Conservation (phyloP, 2,797 vertebrate genomes). For the Hippoglossus hippoglossus region DNA sequence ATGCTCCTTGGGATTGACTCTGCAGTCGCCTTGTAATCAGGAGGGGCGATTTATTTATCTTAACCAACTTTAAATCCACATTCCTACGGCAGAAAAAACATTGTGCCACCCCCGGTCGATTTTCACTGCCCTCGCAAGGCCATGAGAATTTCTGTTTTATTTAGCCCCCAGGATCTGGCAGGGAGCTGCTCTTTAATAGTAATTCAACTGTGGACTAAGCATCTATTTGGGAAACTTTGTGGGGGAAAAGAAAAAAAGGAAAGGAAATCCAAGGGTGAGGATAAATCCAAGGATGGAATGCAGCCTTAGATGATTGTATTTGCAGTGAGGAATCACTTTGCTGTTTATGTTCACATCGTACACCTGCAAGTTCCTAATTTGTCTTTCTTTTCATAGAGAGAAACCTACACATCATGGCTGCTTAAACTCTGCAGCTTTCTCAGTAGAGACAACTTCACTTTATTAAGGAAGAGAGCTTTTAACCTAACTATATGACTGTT, state of each 20-base stretch:
- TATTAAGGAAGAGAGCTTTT: too few relatives aligned
- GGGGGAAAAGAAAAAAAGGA: slow-evolving; percentile 17
- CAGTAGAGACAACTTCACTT: too few relatives aligned
- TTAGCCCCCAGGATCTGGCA: slow-evolving; percentile 58
- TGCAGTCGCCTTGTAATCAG: slow-evolving; percentile 77
- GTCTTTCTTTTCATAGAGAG: too few relatives aligned
- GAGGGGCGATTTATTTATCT: slow-evolving; percentile 84
- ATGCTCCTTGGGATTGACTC: slow-evolving; percentile 79
- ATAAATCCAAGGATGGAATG: slow-evolving; percentile 5
- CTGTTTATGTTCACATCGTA: not conserved
- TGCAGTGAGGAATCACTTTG: not conserved
- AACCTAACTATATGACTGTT: too few relatives aligned
- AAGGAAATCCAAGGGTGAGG: slow-evolving; percentile 33
- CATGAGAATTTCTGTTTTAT: slow-evolving; percentile 67
- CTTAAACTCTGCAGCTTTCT: too few relatives aligned
- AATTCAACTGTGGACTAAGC: slow-evolving; percentile 49
- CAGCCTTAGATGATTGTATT: not conserved
- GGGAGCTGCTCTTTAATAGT: slow-evolving; percentile 51
- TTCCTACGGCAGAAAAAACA: slow-evolving; percentile 53
- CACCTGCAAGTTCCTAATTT: slow-evolving; percentile 1
- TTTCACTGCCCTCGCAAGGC: slow-evolving; percentile 73
- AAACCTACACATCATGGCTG: too few relatives aligned
- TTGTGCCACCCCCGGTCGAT: slow-evolving; percentile 69
- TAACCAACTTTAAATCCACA: slow-evolving; percentile 78
- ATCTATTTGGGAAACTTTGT: slow-evolving; percentile 48